phyloP scores from a whole-genome alignment of 2,888 invertebrate genomes.

The Drosophila meridiana region DNA sequence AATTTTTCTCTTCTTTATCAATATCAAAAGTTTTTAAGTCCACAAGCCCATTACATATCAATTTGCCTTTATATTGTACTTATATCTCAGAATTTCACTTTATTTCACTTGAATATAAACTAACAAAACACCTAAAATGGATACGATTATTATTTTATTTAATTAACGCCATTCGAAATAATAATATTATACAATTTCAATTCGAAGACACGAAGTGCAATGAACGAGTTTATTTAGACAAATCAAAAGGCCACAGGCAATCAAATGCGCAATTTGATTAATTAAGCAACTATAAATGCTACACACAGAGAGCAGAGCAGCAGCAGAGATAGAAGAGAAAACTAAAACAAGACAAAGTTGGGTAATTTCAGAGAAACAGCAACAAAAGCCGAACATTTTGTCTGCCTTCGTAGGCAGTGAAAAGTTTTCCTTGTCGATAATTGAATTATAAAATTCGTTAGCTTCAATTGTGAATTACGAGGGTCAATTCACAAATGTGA shows the following conservation, averaged over 20 bases:
- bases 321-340: not conserved
- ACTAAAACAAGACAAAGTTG: constrained; percentile 26
- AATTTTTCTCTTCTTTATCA: not conserved
- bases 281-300: constrained; percentile 43
- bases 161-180: constrained; percentile 23
- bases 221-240: constrained; percentile 7
- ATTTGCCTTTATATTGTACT: not conserved
- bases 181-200: constrained; percentile 5
- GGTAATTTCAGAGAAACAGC: constrained; percentile 5
- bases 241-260: constrained; percentile 22
- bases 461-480: constrained; percentile 15
- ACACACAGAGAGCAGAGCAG: not conserved
- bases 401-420: constrained; percentile 40
- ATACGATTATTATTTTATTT: constrained; percentile 2
- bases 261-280: constrained; percentile 54
- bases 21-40: not conserved
- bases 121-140: not conserved
- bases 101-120: not conserved
- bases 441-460: constrained; percentile 64
- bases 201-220: not conserved
- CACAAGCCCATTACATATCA: not conserved
- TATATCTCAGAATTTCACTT: not conserved
- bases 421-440: constrained; percentile 60
- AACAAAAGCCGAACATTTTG: constrained; percentile 39
- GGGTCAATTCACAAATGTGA: constrained; percentile 17